Conservation (phyloP, 2,797 vertebrate genomes). For the Toxotes lorentzi region DNA sequence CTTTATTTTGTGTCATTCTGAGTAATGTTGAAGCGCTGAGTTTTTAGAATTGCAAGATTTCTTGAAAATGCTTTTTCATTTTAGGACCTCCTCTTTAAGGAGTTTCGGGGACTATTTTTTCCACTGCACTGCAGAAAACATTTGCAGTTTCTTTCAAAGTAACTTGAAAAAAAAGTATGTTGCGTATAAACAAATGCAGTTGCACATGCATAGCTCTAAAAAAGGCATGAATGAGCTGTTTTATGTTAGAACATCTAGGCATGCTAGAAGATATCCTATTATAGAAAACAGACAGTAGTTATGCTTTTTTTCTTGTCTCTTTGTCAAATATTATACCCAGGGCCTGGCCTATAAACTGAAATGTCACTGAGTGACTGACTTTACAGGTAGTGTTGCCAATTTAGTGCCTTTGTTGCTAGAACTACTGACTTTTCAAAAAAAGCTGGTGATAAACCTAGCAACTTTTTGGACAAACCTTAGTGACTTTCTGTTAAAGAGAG, state of each 20-base stretch:
- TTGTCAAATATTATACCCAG: neutral
- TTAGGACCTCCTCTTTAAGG: conserved; percentile 5
- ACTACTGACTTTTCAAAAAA: too few species aligned
- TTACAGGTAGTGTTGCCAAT: too few species aligned
- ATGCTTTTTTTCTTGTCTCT: neutral
- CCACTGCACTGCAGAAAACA: neutral
- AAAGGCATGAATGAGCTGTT: neutral
- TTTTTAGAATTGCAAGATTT: conserved; percentile 3
- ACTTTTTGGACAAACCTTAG: too few species aligned
- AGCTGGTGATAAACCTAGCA: too few species aligned
- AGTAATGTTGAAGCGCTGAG: conserved; percentile 17
- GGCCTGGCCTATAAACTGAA: too few species aligned
- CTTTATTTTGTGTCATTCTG: conserved; percentile 42
- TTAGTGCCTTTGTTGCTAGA: too few species aligned
- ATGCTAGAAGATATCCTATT: neutral
- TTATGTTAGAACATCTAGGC: neutral
- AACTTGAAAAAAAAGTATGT: neutral
- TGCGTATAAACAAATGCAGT: neutral
- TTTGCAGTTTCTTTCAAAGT: neutral
- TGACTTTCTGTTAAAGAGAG: too few species aligned
- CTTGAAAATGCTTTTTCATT: conserved; percentile 28
- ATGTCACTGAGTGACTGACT: too few species aligned
- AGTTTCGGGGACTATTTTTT: conserved; percentile 6
- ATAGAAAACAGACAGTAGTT: neutral
- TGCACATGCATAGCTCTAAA: neutral